Evolutionary conservation across 1,140 invertebrate species (phyloP).

Genomic region (Thaumetopoea pityocampa): DNA sequence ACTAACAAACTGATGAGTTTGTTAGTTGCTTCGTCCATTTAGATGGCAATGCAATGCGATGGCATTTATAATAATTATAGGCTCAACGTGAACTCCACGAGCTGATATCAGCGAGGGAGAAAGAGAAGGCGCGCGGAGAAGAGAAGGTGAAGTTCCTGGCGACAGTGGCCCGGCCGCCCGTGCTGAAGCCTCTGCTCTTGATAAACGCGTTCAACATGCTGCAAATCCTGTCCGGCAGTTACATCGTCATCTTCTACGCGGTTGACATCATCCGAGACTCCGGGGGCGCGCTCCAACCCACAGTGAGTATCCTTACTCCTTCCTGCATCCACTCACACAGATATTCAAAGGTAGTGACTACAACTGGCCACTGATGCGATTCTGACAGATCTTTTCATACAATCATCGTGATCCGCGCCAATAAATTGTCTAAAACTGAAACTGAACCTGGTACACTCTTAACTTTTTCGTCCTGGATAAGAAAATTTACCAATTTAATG

Average conservation of each 20-base stretch:
- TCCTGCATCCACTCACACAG: neutral
- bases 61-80: slow-evolving; percentile 39
- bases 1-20: no score
- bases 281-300: slow-evolving; percentile 56
- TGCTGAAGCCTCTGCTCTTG: slow-evolving; percentile 82
- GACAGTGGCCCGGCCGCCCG: slow-evolving; percentile 74
- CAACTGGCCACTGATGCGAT: neutral
- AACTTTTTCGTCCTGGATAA: no score
- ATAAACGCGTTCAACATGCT: slow-evolving; percentile 83
- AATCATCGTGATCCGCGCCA: no score
- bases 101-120: slow-evolving; percentile 70
- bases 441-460: no score
- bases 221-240: slow-evolving; percentile 84
- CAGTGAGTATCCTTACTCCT: slow-evolving; percentile 34
- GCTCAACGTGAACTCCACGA: slow-evolving; percentile 77
- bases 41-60: neutral
- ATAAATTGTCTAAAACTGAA: no score
- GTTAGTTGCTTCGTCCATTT: no score
- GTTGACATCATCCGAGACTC: slow-evolving; percentile 81
- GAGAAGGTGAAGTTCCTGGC: slow-evolving; percentile 66
- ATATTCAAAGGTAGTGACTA: neutral
- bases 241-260: slow-evolving; percentile 85
- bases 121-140: slow-evolving; percentile 66
- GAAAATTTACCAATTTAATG: no score
- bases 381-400: no score